Percentiles rank a stretch among this genome's conserved stretches.
phyloP scores from a whole-genome alignment of 2,888 invertebrate genomes.

The Plebejus melissa region DNA sequence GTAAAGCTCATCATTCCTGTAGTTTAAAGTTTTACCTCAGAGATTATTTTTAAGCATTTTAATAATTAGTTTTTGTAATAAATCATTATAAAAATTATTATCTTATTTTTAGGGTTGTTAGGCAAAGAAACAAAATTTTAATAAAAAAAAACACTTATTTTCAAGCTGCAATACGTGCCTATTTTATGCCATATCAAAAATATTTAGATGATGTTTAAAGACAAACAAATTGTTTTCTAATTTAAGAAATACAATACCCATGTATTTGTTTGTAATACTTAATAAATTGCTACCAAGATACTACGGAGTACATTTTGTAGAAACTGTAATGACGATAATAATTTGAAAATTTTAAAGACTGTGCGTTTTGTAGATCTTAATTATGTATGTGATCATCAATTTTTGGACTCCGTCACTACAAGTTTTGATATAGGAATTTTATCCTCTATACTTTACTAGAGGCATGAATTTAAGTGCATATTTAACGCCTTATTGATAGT shows the following conservation, averaged over 20 bases:
- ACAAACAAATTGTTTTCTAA: background rate
- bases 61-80: background rate
- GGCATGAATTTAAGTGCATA: constrained; percentile 19
- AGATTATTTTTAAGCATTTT: constrained; percentile 17
- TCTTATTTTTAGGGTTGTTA: background rate
- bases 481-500: constrained; percentile 23
- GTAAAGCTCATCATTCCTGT: constrained; percentile 14
- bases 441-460: constrained; percentile 21
- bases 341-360: constrained; percentile 12
- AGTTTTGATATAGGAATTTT: constrained; percentile 25
- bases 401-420: constrained; percentile 12
- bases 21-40: constrained; percentile 1
- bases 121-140: background rate
- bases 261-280: background rate
- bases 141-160: background rate
- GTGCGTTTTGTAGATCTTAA: constrained; percentile 17
- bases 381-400: constrained; percentile 16
- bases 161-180: background rate
- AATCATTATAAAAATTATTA: background rate
- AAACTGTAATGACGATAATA: constrained; percentile 4
- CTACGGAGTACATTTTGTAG: background rate
- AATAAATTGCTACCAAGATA: background rate
- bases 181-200: background rate
- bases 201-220: background rate
- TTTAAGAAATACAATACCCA: background rate